A percentile compares a stretch with the other conserved stretches of the same genome.
Evolutionary conservation across 2,113 vertebrate species (phyloP).

Genomic region (Ophiodon elongatus): DNA sequence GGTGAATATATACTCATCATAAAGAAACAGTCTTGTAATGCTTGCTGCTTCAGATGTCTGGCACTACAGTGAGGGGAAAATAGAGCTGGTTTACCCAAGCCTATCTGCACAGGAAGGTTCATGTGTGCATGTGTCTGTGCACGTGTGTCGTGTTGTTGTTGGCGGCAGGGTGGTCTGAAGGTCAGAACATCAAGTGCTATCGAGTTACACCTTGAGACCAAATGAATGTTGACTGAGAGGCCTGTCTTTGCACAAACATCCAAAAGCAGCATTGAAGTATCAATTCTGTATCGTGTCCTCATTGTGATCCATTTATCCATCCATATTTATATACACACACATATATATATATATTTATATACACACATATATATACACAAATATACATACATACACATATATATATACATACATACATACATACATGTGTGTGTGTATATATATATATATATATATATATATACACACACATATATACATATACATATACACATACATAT

Average conservation of each 20-base stretch:
- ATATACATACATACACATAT: no score
- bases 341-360: background rate
- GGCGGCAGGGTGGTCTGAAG: constrained; percentile 42
- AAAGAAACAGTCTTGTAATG: background rate
- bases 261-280: constrained; percentile 2
- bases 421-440: no score
- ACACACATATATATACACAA: no score
- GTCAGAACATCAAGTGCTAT: constrained; percentile 42
- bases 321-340: no score
- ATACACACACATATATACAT: no score
- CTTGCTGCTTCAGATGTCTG: background rate
- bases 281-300: background rate
- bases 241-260: background rate
- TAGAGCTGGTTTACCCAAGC: background rate
- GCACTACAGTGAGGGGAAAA: background rate
- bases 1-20: background rate
- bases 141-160: constrained; percentile 7
- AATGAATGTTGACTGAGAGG: constrained; percentile 17
- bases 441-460: no score
- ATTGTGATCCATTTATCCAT: background rate
- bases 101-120: constrained; percentile 7
- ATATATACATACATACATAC: no score
- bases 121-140: constrained; percentile 6
- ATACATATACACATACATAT: no score
- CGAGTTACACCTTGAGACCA: constrained; percentile 26